phyloP scores from a whole-genome alignment of 2,888 invertebrate genomes.

The Osedax fenrisi region DNA sequence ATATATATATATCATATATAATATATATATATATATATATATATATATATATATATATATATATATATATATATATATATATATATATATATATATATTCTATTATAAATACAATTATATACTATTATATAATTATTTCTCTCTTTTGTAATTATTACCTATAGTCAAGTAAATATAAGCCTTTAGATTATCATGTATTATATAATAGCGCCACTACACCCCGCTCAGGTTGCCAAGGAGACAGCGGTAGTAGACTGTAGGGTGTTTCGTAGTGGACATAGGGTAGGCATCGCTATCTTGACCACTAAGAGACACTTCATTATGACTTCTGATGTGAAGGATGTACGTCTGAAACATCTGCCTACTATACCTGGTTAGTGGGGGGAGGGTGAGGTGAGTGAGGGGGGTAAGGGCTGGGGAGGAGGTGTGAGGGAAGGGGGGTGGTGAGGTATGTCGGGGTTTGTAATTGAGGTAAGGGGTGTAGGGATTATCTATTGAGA shows the following conservation, averaged over 20 bases:
- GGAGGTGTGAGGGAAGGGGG: background rate
- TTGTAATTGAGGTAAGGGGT: background rate
- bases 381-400: background rate
- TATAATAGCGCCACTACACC: too few species aligned
- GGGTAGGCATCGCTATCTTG: background rate
- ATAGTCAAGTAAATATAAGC: too few species aligned
- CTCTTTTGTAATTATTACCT: too few species aligned
- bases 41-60: too few species aligned
- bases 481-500: too few species aligned
- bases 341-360: background rate
- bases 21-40: too few species aligned
- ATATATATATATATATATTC: too few species aligned
- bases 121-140: too few species aligned
- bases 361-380: background rate
- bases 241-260: background rate
- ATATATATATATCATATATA: too few species aligned
- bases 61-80: too few species aligned
- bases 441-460: background rate
- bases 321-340: background rate
- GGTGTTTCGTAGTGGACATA: background rate
- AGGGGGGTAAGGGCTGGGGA: background rate
- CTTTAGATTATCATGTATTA: too few species aligned
- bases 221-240: background rate
- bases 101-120: too few species aligned
- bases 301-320: background rate